Conservation (phyloP, 1,140 invertebrate species). For the Nixonia krombeini region DNA sequence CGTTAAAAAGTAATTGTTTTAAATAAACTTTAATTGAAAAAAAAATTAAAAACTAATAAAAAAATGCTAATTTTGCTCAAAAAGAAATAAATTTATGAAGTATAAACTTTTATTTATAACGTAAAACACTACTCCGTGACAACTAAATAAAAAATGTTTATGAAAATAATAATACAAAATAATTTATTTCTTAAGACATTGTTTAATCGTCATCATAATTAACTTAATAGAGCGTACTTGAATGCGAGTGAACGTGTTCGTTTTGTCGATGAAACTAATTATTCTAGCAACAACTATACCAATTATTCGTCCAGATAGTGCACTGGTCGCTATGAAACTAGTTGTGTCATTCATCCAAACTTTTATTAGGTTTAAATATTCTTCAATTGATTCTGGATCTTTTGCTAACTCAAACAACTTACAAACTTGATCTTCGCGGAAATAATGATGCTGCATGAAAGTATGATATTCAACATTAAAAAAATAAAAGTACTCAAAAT, state of each 20-base stretch:
- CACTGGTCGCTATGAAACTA: constrained; percentile 74
- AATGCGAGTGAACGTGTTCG: constrained; percentile 48
- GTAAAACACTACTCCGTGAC: too few species aligned
- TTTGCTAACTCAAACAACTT: constrained; percentile 65
- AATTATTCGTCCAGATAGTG: constrained; percentile 69
- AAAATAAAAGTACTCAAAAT: too few species aligned
- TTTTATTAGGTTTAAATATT: constrained; percentile 70
- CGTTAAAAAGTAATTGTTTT: too few species aligned
- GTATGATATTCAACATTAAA: background rate
- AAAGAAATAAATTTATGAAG: too few species aligned
- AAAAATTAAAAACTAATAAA: too few species aligned
- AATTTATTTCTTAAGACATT: too few species aligned
- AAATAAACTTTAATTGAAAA: too few species aligned
- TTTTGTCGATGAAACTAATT: constrained; percentile 48
- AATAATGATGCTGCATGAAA: constrained; percentile 66
- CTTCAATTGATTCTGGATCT: constrained; percentile 71
- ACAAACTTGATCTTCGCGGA: constrained; percentile 71
- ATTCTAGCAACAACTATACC: constrained; percentile 72
- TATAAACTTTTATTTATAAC: too few species aligned
- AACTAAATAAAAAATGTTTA: background rate
- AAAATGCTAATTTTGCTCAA: too few species aligned
- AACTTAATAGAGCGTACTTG: too few species aligned
- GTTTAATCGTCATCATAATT: too few species aligned
- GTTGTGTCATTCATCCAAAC: constrained; percentile 77
- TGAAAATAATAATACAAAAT: too few species aligned